These are phyloP conservation scores for Epinotia bilunana DNA, from an alignment of 2,888 invertebrate species.

Conservation along the genomic window DNA sequence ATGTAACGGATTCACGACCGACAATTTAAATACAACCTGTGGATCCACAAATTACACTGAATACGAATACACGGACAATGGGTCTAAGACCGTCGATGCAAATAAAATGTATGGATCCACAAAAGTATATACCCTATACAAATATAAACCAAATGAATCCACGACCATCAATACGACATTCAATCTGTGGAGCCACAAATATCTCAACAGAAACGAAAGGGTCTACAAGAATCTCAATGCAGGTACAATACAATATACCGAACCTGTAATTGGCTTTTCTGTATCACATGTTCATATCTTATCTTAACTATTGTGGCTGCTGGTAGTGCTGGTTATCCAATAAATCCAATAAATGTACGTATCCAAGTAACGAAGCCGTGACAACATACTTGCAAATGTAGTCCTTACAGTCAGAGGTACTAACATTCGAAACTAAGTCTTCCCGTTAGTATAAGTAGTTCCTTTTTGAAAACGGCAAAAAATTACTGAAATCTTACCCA, in stretches of 20 bases:
- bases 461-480: background rate
- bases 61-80: background rate
- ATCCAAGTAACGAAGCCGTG: background rate
- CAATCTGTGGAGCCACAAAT: background rate
- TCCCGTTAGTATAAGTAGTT: background rate
- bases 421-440: background rate
- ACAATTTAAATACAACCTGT: background rate
- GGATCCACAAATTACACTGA: background rate
- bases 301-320: no score
- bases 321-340: no score
- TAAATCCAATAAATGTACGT: background rate
- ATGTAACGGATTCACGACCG: background rate
- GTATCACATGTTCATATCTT: no score
- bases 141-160: background rate
- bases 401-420: conserved; percentile 8
- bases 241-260: background rate
- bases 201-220: background rate
- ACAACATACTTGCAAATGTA: background rate
- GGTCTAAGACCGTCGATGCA: background rate
- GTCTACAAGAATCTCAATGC: background rate
- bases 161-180: background rate
- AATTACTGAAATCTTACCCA: background rate
- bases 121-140: background rate
- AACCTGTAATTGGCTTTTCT: no score
- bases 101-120: background rate